Percentiles rank a stretch among this genome's conserved stretches.
Conservation (phyloP, 2,888 invertebrate species). For the Acronicta alni region DNA sequence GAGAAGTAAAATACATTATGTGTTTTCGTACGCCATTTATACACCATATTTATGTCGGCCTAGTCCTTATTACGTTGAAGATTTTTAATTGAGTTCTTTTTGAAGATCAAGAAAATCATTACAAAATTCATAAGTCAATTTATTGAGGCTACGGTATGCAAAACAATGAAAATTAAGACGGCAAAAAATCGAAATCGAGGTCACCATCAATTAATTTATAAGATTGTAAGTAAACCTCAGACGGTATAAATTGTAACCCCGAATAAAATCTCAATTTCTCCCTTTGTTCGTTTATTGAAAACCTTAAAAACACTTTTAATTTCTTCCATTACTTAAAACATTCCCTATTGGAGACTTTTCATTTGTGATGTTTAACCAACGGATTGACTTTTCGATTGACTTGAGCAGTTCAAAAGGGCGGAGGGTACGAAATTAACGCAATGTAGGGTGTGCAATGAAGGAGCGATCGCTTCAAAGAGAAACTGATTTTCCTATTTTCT, state of each 20-base stretch:
- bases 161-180: slow-evolving; percentile 52
- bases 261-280: slow-evolving; percentile 65
- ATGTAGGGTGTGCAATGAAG: slow-evolving; percentile 83
- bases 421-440: slow-evolving; percentile 83
- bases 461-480: slow-evolving; percentile 81
- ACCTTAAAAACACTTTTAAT: slow-evolving; percentile 85
- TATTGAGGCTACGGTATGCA: slow-evolving; percentile 1
- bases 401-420: slow-evolving; percentile 86
- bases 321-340: slow-evolving; percentile 87
- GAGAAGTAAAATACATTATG: too few relatives aligned
- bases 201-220: slow-evolving; percentile 61
- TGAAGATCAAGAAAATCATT: neutral
- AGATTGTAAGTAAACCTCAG: slow-evolving; percentile 60
- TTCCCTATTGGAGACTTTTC: slow-evolving; percentile 84
- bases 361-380: slow-evolving; percentile 88
- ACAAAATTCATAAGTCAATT: slow-evolving; percentile 14
- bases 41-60: too few relatives aligned
- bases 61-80: too few relatives aligned
- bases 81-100: too few relatives aligned
- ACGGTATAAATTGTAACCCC: slow-evolving; percentile 54
- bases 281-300: slow-evolving; percentile 71
- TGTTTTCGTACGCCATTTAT: too few relatives aligned
- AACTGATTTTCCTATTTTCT: slow-evolving; percentile 83
- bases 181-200: slow-evolving; percentile 43
- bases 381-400: slow-evolving; percentile 88